Conservation (phyloP, 2,888 invertebrate species). For the Psylliodes chrysocephalus region DNA sequence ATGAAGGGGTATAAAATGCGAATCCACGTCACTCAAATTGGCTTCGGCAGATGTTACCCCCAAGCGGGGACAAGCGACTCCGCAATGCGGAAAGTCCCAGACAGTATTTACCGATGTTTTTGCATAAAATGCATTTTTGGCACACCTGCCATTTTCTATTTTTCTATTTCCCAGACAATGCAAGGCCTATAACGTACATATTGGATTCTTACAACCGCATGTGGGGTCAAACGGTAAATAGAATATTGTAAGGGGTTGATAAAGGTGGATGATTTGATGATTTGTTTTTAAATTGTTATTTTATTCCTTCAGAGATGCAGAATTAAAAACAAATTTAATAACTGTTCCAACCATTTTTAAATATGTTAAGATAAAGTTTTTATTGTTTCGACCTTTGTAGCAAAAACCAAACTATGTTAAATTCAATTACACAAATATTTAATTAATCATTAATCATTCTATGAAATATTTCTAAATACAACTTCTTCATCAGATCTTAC, state of each 20-base stretch:
- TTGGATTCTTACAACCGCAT: background rate
- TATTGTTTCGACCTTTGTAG: too few species aligned
- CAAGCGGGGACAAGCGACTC: slow-evolving; percentile 43
- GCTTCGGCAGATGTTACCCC: slow-evolving; percentile 48
- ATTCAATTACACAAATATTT: too few species aligned
- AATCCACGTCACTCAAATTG: slow-evolving; percentile 35
- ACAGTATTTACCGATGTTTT: slow-evolving; percentile 44
- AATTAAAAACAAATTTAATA: too few species aligned
- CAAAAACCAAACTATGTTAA: too few species aligned
- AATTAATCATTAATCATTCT: too few species aligned
- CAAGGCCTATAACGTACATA: slow-evolving; percentile 9
- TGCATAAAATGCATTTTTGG: slow-evolving; percentile 50
- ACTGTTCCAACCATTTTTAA: too few species aligned
- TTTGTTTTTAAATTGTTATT: too few species aligned
- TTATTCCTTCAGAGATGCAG: too few species aligned
- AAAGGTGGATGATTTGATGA: too few species aligned
- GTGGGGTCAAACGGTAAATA: slow-evolving; percentile 6
- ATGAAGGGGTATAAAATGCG: slow-evolving; percentile 35
- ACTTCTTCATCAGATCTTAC: too few species aligned
- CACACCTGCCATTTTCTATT: slow-evolving; percentile 43
- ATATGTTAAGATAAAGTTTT: too few species aligned
- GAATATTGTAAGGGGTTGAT: slow-evolving; percentile 25
- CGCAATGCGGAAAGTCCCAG: slow-evolving; percentile 48
- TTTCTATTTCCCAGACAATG: slow-evolving; percentile 6
- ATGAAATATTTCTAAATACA: too few species aligned